Conservation (phyloP, 2,113 vertebrate species). For the Sciurus niger region DNA sequence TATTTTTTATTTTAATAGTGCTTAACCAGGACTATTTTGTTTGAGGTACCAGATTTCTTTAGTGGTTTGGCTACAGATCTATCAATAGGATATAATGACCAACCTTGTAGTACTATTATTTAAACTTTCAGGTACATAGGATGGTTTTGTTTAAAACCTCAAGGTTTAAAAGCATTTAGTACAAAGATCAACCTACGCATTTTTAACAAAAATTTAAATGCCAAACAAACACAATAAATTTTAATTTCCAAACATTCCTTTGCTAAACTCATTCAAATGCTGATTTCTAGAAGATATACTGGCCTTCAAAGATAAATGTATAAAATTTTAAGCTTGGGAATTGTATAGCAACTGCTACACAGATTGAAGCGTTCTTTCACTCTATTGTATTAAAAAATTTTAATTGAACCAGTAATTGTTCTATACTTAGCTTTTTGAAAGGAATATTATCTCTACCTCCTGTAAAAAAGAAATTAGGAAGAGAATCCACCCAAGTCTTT, state of each 20-base stretch:
- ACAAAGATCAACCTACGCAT: constrained; percentile 50
- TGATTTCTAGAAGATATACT: constrained; percentile 54
- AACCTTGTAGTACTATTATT: constrained; percentile 40
- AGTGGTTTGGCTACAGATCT: constrained; percentile 75
- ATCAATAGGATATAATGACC: constrained; percentile 36
- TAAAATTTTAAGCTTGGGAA: not conserved
- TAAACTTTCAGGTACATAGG: constrained; percentile 57
- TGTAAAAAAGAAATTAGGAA: not conserved
- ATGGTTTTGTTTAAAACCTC: constrained; percentile 68
- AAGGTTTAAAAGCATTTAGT: constrained; percentile 61
- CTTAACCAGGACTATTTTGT: constrained; percentile 64
- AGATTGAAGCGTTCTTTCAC: not conserved
- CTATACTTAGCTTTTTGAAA: not conserved
- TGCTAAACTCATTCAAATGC: constrained; percentile 56
- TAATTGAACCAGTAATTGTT: constrained; percentile 44
- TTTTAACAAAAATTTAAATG: constrained; percentile 64
- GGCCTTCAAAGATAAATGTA: not conserved
- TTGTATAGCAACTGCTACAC: not conserved
- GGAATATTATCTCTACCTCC: not conserved
- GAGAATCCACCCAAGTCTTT: constrained; percentile 8
- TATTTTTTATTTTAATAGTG: constrained; percentile 16
- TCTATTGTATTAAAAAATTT: constrained; percentile 58
- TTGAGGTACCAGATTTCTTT: constrained; percentile 76
- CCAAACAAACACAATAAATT: constrained; percentile 37
- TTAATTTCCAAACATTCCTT: constrained; percentile 61